Evolutionary conservation across 2,888 invertebrate species (phyloP), one percentile per base, ranked within the genome.

Genomic region (Drosophila histrio): DNA sequence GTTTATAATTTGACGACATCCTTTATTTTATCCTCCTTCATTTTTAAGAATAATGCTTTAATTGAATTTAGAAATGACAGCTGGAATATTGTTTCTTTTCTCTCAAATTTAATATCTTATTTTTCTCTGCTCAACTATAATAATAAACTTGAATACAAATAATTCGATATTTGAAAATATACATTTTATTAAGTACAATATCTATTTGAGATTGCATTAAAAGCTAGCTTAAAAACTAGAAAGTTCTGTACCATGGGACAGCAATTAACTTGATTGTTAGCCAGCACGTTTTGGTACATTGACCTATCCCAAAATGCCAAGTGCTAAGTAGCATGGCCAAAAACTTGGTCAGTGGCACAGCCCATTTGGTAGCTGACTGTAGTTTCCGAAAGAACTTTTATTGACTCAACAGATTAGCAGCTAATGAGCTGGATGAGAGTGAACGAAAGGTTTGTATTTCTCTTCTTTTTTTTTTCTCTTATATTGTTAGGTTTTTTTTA

Each of bases 311-410:
- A 87, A 87, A 82, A 76, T 41, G 19, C 30, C 43, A 59, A 58
- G 83, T 82, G 86, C 63, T 87, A 85, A 87, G 49, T 75, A 69
- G 32, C 41, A 38, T n/a, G 28, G 34, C 49, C 46, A 36, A 44
- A 65, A 79, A 79, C 67, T 72, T 88, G 88, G 79, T 88, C 83
- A 87, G 58, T 87, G 61, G 83, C 64, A 85, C 86, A 85, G 52
- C 34, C 26, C 11, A 26, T 28, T 32, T 32, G 9, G 36, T 43
- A 17, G 22, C 19, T 46, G 56, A 19, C 11, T 21, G 30, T 54
- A 53, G 52, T 39, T 39, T 21, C 32, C 32, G 39, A 67, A 28
- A 32, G 43, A 60, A 54, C 47, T 39, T 58, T 69, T 87, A 72
- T 84, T 87, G 84, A 84, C 82, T 59, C 63, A 76, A 81, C 63